Conservation (phyloP, 2,888 invertebrate species). For the Pollenia labialis region DNA sequence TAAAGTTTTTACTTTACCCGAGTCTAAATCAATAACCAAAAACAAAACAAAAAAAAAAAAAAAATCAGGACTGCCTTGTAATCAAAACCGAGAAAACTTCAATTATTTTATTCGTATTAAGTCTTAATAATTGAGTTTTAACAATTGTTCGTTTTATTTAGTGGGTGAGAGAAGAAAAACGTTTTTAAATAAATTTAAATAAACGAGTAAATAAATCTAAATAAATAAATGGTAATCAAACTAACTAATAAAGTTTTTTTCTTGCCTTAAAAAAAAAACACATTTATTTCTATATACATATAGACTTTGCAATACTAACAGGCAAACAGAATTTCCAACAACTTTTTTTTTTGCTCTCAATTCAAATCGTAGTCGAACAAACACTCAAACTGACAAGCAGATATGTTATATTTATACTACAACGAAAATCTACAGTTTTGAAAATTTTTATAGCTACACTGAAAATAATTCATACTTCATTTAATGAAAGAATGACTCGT, state of each 20-base stretch:
- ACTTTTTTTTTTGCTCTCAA: neutral
- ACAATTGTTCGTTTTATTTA: neutral
- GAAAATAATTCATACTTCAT: no score
- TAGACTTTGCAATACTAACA: conserved; percentile 68
- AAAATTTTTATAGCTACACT: neutral
- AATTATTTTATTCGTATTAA: conserved; percentile 14
- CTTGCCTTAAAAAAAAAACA: conserved; percentile 1
- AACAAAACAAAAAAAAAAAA: neutral
- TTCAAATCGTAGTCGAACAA: neutral
- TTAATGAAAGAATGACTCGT: no score
- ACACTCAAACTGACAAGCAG: conserved; percentile 5
- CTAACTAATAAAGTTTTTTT: neutral
- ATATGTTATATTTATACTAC: neutral
- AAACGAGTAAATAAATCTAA: neutral
- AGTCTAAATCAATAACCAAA: neutral
- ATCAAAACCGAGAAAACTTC: neutral
- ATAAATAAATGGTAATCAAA: neutral
- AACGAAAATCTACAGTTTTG: conserved; percentile 5
- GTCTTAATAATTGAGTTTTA: conserved; percentile 3
- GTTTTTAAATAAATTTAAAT: neutral
- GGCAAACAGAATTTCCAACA: conserved; percentile 68
- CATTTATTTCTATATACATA: conserved; percentile 64
- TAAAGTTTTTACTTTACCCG: neutral
- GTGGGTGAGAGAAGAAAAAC: neutral
- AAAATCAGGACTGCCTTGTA: neutral